These are phyloP conservation scores for Botia kubotai DNA, from an alignment of 2,797 vertebrate species.

Conservation along the genomic window DNA sequence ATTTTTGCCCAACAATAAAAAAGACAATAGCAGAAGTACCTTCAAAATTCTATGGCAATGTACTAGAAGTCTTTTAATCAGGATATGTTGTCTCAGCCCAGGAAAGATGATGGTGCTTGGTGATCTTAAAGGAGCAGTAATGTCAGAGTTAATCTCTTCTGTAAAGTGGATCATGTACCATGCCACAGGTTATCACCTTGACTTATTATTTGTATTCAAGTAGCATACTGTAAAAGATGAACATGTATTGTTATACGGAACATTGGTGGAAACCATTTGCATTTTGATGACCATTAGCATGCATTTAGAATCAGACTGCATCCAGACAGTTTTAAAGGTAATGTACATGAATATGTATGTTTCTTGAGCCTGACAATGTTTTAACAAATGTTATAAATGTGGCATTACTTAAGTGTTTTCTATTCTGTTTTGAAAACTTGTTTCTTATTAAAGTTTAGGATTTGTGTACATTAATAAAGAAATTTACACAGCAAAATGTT, in stretches of 20 bases:
- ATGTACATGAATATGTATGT: background rate
- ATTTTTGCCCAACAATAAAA: no score
- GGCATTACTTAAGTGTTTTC: no score
- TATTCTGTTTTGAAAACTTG: no score
- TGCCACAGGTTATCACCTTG: slow-evolving; percentile 41
- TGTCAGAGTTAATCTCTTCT: slow-evolving; percentile 33
- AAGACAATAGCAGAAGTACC: slow-evolving; percentile 21
- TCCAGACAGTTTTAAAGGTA: slow-evolving; percentile 46
- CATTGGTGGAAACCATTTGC: slow-evolving; percentile 50
- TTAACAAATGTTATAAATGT: no score
- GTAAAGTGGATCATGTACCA: slow-evolving; percentile 27
- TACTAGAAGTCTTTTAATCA: slow-evolving; percentile 48
- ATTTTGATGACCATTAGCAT: slow-evolving; percentile 54
- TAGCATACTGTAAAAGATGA: slow-evolving; percentile 48
- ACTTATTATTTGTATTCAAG: slow-evolving; percentile 52
- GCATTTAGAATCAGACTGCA: slow-evolving; percentile 47
- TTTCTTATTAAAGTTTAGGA: no score
- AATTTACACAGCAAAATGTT: no score
- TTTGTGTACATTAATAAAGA: no score
- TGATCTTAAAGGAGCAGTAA: slow-evolving; percentile 43
- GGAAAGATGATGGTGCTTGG: slow-evolving; percentile 47
- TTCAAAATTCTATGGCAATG: slow-evolving; percentile 41
- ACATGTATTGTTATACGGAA: slow-evolving; percentile 23
- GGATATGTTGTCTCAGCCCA: slow-evolving; percentile 47
- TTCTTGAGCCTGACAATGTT: no score